Evolutionary conservation across 2,113 vertebrate genomes (phyloP), one percentile per base, ranked within the genome.

Genomic region (Odocoileus hemionus): DNA sequence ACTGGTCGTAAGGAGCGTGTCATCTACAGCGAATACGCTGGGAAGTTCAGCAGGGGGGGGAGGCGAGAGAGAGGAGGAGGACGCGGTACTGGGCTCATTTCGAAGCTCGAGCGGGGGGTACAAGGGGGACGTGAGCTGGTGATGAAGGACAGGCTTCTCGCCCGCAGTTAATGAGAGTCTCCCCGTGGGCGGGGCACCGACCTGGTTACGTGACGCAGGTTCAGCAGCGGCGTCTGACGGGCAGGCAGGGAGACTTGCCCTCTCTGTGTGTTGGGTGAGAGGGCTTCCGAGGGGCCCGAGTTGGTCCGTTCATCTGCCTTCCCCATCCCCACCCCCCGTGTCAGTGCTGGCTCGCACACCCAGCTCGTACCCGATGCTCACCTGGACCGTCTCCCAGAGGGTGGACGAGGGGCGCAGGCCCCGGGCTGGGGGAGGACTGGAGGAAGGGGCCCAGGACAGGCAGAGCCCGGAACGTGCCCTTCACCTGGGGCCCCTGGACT

Each of bases 31-130:
- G 11, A 58, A 21, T 17, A 33, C 25, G 54, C 50, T 19, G 8
- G 23, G 23, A n/a, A 55, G 45, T 70, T 6, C 26, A 0, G 8
- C 36, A 5, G 36, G 30, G 1, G 61, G 39, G 39, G 39, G 4
- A 39, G 39, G 39, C 21, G 6, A 57, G 67, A 43, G 36, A 74
- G 70, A 55, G 11, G 45, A 47, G 17, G 16, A 28, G 23, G 2
- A 43, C 43, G 5, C 43, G 43, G n/a, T n/a, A n/a, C 0, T 2
- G 23, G 7, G 6, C 25, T 39, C 28, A 26, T 45, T 57, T 57
- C 28, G 13, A 9, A 74, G 50, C 43, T 5, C 7, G 17, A n/a
- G 19, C 3, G 0, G 3, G 64, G 67, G 57, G 6, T 47, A 1
- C 54, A 19, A 26, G 25, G 33, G 36, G 84, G 50, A 13, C 7